Percentiles rank a stretch among this genome's conserved stretches.
Conservation (phyloP, 2,888 invertebrate genomes). For the Diarsia brunnea region DNA sequence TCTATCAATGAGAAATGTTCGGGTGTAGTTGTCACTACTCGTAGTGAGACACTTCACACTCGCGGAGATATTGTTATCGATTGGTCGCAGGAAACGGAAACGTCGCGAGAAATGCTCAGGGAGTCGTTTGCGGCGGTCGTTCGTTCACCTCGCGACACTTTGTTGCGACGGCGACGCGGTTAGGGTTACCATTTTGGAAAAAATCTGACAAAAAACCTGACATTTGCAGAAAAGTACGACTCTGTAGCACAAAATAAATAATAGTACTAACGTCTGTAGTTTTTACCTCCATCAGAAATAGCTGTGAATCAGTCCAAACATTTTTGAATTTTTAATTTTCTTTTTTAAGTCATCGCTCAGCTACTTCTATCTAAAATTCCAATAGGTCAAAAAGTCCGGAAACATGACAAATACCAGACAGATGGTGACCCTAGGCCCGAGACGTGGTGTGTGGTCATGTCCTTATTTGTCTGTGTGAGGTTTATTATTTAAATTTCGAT, state of each 20-base stretch:
- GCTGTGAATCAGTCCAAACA: no score
- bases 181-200: slow-evolving; percentile 8
- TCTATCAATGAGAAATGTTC: slow-evolving; percentile 28
- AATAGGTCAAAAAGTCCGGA: neutral
- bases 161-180: slow-evolving; percentile 11
- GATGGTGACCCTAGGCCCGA: no score
- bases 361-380: neutral
- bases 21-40: slow-evolving; percentile 42
- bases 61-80: slow-evolving; percentile 80
- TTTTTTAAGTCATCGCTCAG: neutral
- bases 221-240: neutral
- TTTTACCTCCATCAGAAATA: neutral
- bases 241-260: neutral
- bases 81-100: slow-evolving; percentile 77
- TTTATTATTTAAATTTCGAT: slow-evolving; percentile 26
- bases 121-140: slow-evolving; percentile 62
- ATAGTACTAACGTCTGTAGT: neutral
- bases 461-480: slow-evolving; percentile 45
- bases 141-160: slow-evolving; percentile 66
- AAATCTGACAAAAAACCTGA: neutral
- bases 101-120: slow-evolving; percentile 71
- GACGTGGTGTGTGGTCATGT: slow-evolving; percentile 23
- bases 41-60: slow-evolving; percentile 66
- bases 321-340: neutral
- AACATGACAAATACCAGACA: neutral